A percentile compares a stretch with the other conserved stretches of the same genome.
Conservation (phyloP, 2,888 invertebrate genomes). For the Leptopterna dolabrata region DNA sequence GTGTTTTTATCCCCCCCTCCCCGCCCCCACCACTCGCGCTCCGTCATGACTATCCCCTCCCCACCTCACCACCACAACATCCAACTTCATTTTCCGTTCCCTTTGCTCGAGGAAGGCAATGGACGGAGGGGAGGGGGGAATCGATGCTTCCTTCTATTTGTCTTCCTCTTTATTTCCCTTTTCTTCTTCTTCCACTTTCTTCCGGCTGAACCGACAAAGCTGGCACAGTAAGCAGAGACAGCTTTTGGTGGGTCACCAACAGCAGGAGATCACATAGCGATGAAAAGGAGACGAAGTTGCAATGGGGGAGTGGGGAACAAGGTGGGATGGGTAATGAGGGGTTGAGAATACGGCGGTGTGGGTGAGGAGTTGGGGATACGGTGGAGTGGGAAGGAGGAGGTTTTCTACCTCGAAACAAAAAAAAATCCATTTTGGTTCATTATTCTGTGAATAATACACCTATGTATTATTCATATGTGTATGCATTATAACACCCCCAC, state of each 20-base stretch:
- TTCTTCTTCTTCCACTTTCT: not conserved
- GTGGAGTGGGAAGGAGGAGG: too few relatives aligned
- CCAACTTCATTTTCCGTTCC: conserved; percentile 8
- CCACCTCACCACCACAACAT: not conserved
- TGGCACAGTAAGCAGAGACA: too few relatives aligned
- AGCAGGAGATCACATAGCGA: too few relatives aligned
- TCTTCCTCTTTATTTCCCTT: not conserved
- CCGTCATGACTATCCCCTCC: not conserved
- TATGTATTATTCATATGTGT: too few relatives aligned
- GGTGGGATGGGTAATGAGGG: not conserved
- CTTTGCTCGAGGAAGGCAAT: conserved; percentile 7
- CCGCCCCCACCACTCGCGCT: not conserved
- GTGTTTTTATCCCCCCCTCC: not conserved
- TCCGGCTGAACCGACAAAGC: not conserved
- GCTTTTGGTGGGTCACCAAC: too few relatives aligned
- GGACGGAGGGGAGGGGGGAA: too few relatives aligned
- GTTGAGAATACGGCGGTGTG: not conserved
- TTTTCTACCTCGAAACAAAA: too few relatives aligned
- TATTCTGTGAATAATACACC: too few relatives aligned
- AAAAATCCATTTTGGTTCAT: too few relatives aligned
- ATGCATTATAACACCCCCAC: too few relatives aligned
- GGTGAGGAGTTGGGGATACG: too few relatives aligned
- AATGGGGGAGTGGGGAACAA: not conserved
- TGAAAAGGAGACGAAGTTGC: too few relatives aligned
- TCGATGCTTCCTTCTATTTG: conserved; percentile 14